Evolutionary conservation across 2,113 vertebrate genomes (phyloP).

Genomic region (Oreochromis tanganicae): DNA sequence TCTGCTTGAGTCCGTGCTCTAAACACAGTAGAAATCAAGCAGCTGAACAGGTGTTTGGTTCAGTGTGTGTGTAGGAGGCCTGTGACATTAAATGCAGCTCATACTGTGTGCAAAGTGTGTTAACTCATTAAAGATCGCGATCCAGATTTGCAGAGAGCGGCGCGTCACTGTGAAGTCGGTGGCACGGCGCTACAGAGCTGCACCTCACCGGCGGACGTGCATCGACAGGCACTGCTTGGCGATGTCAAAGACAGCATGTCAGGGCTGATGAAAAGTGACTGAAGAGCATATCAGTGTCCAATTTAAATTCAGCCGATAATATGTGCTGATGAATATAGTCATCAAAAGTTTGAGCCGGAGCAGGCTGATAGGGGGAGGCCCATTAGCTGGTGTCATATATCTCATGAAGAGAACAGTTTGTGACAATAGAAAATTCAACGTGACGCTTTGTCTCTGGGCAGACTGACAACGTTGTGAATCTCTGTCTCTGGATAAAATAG

Average conservation of each 20-base stretch:
- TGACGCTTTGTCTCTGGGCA: background rate
- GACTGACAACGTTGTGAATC: background rate
- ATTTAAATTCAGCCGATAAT: constrained; percentile 21
- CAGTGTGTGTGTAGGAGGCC: background rate
- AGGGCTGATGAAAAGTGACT: constrained; percentile 39
- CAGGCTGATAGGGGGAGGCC: background rate
- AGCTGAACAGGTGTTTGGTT: background rate
- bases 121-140: constrained; percentile 24
- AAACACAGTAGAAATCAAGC: background rate
- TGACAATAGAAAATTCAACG: background rate
- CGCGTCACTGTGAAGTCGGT: background rate
- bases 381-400: constrained; percentile 16
- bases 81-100: constrained; percentile 10
- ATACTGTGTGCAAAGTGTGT: background rate
- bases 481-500: background rate
- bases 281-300: constrained; percentile 36
- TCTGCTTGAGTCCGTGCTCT: background rate
- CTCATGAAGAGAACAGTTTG: background rate
- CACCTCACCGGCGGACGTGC: background rate
- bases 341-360: constrained; percentile 17
- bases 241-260: constrained; percentile 9
- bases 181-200: background rate
- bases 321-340: constrained; percentile 35
- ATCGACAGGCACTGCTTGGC: background rate
- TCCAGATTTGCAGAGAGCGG: constrained; percentile 1